Evolutionary conservation across 1,140 invertebrate genomes (phyloP).

Genomic region (Calliopsis andreniformis): DNA sequence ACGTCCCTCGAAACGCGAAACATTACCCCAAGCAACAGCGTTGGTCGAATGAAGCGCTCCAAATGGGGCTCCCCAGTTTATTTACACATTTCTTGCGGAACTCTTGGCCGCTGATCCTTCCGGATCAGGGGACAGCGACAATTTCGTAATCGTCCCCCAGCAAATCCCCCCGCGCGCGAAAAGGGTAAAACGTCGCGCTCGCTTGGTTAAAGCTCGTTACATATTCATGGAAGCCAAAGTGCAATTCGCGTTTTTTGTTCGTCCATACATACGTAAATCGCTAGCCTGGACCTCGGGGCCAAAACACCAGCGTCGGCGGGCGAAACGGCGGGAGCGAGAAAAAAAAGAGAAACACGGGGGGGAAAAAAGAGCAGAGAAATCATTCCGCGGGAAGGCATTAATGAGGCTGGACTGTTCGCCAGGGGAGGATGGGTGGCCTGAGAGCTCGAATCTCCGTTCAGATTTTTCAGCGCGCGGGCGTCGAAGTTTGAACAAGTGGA

Average conservation of each 20-base stretch:
- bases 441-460: neutral
- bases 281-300: neutral
- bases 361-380: too few relatives aligned
- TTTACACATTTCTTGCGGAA: neutral
- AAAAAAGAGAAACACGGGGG: too few relatives aligned
- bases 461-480: constrained; percentile 3
- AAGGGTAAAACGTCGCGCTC: neutral
- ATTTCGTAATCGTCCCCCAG: neutral
- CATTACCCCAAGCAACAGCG: too few relatives aligned
- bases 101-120: neutral
- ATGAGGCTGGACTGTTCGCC: neutral
- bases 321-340: too few relatives aligned
- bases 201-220: constrained; percentile 8
- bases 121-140: neutral
- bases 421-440: neutral
- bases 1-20: too few relatives aligned
- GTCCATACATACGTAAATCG: neutral
- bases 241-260: constrained; percentile 9
- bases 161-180: neutral
- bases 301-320: too few relatives aligned
- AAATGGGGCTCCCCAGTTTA: too few relatives aligned
- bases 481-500: constrained; percentile 18
- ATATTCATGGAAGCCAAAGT: constrained; percentile 24
- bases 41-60: too few relatives aligned
- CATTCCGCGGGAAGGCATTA: constrained; percentile 27